phyloP scores from a whole-genome alignment of 2,113 vertebrate species.

The Chaetorhynchus papuensis region DNA sequence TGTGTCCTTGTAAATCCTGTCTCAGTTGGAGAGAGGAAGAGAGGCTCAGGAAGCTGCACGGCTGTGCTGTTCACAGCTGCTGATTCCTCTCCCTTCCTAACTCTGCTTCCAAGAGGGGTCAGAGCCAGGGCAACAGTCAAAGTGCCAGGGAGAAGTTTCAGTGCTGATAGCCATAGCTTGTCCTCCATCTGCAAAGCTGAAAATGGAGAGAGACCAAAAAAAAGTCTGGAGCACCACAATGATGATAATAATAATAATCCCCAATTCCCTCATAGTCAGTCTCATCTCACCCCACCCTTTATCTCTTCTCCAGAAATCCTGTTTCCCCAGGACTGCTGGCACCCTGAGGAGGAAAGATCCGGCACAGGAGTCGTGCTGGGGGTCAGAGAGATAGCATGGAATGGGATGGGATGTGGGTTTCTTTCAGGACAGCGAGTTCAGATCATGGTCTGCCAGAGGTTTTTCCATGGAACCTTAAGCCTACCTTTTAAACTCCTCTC shows the following conservation, averaged over 20 bases:
- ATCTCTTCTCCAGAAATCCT: neutral
- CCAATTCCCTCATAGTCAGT: neutral
- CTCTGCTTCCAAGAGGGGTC: neutral
- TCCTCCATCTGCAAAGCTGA: slow-evolving; percentile 4
- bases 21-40: neutral
- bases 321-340: neutral
- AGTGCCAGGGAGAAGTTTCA: neutral
- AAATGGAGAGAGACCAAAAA: slow-evolving; percentile 14
- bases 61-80: neutral
- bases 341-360: neutral
- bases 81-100: neutral
- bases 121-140: neutral
- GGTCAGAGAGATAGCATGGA: neutral
- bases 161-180: neutral
- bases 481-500: neutral
- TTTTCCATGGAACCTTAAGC: neutral
- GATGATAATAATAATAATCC: neutral
- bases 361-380: neutral
- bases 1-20: neutral
- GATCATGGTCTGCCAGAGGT: neutral
- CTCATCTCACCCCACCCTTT: slow-evolving; percentile 30
- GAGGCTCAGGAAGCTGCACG: neutral
- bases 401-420: neutral
- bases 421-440: neutral
- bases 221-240: neutral